These are phyloP conservation scores for Aselliscus stoliczkanus DNA, from an alignment of 2,797 vertebrate species.

Conservation along the genomic window DNA sequence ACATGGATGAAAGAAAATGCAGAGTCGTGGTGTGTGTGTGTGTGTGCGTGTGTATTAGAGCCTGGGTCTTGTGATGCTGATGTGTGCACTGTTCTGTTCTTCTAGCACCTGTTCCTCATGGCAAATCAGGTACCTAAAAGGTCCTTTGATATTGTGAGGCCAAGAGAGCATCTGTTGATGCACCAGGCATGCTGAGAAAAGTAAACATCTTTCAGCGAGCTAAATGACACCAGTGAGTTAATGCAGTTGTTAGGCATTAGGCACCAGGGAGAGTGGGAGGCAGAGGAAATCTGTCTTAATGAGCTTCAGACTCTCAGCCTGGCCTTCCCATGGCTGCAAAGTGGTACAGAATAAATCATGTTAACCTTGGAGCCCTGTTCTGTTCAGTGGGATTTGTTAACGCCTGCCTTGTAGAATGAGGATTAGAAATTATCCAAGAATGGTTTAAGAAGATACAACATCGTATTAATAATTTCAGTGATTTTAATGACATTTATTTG, in stretches of 20 bases:
- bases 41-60: background rate
- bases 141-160: background rate
- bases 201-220: background rate
- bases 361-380: background rate
- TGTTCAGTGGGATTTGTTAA: background rate
- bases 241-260: background rate
- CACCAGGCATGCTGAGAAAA: constrained; percentile 25
- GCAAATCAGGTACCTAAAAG: background rate
- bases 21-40: background rate
- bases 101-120: background rate
- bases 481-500: constrained; percentile 19
- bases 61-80: background rate
- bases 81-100: background rate
- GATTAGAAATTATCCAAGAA: background rate
- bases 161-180: background rate
- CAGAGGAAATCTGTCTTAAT: background rate
- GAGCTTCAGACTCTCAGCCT: background rate
- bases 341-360: background rate
- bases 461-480: background rate
- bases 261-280: background rate
- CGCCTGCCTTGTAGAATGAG: background rate
- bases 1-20: background rate
- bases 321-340: background rate
- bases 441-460: background rate
- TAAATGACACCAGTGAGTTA: background rate